phyloP scores from a whole-genome alignment of 2,888 invertebrate species.

The Piscicola geometra region DNA sequence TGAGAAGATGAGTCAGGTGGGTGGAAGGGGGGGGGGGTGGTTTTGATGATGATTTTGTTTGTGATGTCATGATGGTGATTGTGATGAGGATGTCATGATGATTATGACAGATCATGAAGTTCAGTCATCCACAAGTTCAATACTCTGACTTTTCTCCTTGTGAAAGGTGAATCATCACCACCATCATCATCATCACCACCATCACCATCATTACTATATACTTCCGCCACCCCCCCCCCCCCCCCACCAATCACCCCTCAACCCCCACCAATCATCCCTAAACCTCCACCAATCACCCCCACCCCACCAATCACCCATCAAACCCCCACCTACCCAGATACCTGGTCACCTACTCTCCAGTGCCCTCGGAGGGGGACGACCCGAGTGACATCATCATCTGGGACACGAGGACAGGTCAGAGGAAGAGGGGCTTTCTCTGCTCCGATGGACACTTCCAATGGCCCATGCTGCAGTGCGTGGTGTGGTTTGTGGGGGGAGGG shows the following conservation, averaged over 20 bases:
- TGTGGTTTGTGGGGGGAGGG: not conserved
- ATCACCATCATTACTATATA: conserved; percentile 57
- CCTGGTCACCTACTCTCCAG: conserved; percentile 85
- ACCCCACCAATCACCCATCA: not conserved
- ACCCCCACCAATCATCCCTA: not conserved
- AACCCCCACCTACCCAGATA: conserved; percentile 65
- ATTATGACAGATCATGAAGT: conserved; percentile 69
- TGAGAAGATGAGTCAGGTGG: conserved; percentile 73
- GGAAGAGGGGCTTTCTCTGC: conserved; percentile 78
- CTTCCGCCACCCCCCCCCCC: conserved; percentile 81
- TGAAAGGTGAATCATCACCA: conserved; percentile 66
- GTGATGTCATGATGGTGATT: not conserved
- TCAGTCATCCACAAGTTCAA: conserved; percentile 78
- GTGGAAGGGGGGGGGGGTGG: not conserved
- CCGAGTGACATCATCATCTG: conserved; percentile 80
- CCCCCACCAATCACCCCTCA: not conserved
- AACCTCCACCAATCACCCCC: not conserved
- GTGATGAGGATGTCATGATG: not conserved
- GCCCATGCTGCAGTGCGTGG: conserved; percentile 77
- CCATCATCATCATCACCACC: conserved; percentile 26
- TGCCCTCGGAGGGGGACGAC: conserved; percentile 65
- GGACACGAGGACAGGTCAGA: conserved; percentile 90
- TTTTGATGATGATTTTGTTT: not conserved
- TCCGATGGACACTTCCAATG: conserved; percentile 63
- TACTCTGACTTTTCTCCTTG: conserved; percentile 96